A percentile compares a stretch with the other conserved stretches of the same genome.
These are phyloP conservation scores for Trisateles emortualis DNA, from an alignment of 2,888 invertebrate genomes.

Conservation along the genomic window DNA sequence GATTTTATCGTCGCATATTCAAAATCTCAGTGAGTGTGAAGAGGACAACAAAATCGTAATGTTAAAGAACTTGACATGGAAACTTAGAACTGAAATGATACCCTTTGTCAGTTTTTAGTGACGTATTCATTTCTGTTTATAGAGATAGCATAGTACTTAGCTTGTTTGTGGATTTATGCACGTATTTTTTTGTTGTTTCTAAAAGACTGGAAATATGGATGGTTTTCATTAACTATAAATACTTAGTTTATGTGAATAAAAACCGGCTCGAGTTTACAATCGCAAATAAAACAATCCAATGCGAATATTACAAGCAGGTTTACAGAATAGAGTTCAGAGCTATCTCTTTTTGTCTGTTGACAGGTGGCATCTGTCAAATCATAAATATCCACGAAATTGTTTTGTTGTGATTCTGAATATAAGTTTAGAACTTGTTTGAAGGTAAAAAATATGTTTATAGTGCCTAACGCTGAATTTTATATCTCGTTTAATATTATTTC, in stretches of 20 bases:
- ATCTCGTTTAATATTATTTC: too few relatives aligned
- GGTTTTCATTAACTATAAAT: too few relatives aligned
- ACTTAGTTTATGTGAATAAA: too few relatives aligned
- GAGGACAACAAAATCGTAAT: slow-evolving; percentile 16
- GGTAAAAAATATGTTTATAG: slow-evolving; percentile 20
- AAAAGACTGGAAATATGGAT: background rate
- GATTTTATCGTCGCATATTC: background rate
- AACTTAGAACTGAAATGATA: background rate
- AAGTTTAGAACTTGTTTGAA: slow-evolving; percentile 15
- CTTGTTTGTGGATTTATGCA: background rate
- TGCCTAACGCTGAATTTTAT: too few relatives aligned
- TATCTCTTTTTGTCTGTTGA: background rate
- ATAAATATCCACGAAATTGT: slow-evolving; percentile 38
- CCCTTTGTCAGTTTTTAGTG: slow-evolving; percentile 50
- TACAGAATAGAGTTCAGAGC: too few relatives aligned
- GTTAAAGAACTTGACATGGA: slow-evolving; percentile 15
- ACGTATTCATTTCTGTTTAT: slow-evolving; percentile 51
- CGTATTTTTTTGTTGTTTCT: background rate
- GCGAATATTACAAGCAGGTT: too few relatives aligned
- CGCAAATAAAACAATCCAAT: too few relatives aligned
- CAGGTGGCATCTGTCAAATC: slow-evolving; percentile 22
- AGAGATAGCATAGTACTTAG: slow-evolving; percentile 10
- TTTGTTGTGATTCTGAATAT: slow-evolving; percentile 25
- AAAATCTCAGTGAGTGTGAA: slow-evolving; percentile 14
- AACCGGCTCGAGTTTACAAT: too few relatives aligned